These are phyloP conservation scores for Synaphobranchus kaupii DNA, from an alignment of 2,797 vertebrate genomes.

Conservation along the genomic window DNA sequence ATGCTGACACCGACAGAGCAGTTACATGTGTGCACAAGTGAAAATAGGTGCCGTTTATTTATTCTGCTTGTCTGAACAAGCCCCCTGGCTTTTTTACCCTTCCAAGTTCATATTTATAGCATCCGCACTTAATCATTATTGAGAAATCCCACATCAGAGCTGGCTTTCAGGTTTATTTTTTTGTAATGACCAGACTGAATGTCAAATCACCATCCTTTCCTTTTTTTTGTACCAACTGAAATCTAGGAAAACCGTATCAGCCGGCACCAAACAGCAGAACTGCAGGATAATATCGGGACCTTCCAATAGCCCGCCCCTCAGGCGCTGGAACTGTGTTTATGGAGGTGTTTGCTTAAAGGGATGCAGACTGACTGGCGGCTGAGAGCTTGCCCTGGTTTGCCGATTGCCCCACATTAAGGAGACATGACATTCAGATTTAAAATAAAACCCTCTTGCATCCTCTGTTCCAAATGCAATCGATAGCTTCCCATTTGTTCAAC, in stretches of 20 bases:
- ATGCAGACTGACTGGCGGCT: slow-evolving; percentile 3
- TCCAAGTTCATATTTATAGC: slow-evolving; percentile 24
- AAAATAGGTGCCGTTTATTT: slow-evolving; percentile 12
- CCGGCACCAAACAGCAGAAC: not conserved
- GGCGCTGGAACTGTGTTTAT: not conserved
- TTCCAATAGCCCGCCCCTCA: not conserved
- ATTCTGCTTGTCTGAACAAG: slow-evolving; percentile 24
- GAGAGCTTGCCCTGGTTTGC: not conserved
- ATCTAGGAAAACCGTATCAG: not conserved
- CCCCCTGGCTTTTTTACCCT: slow-evolving; percentile 26
- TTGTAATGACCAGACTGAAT: not conserved
- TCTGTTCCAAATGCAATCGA: not conserved
- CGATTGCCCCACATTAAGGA: not conserved
- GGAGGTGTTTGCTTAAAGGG: not conserved
- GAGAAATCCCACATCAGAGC: not conserved
- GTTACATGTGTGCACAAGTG: slow-evolving; percentile 10
- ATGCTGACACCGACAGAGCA: slow-evolving; percentile 7
- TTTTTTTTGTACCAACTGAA: not conserved
- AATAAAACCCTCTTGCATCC: not conserved
- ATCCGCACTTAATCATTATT: slow-evolving; percentile 17
- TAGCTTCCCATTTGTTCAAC: not conserved
- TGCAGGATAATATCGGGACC: not conserved
- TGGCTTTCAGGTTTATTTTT: not conserved
- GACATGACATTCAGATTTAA: not conserved
- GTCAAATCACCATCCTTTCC: not conserved